Evolutionary conservation across 2,797 vertebrate genomes (phyloP), one percentile per base, ranked within the genome.

Genomic region (Synaphobranchus kaupii): DNA sequence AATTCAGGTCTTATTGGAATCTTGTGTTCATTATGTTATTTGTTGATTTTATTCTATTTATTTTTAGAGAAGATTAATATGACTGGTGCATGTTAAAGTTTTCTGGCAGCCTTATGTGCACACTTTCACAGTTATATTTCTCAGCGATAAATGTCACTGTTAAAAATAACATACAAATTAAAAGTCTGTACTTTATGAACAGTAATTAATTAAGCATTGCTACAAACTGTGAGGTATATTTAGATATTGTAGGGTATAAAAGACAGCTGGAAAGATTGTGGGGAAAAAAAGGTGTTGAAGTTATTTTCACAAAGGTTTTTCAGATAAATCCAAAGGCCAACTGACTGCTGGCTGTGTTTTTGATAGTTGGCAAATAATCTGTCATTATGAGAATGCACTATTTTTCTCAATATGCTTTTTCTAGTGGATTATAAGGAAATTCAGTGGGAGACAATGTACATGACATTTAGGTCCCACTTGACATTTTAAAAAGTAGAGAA

Each of bases 401-500:
- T 12, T 81, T 81, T 81, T 10, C 22, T 25, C 7, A 81, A 50
- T 25, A 0, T 81, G 44, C 5, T 50, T 81, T 81, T 48, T 48
- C 73, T 47, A 47, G 39, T 3, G 44, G 34, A 81, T 81, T n/a
- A 81, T 9, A 50, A 81, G 44, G 6, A 31, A n/a, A 12, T 17
- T 5, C 44, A 25, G 44, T 81, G 20, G 44, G 78, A 50, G 78
- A n/a, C 78, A 81, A 50, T 50, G 25, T 47, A n/a, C 47, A 48
- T 81, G 78, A 81, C 78, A 81, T 81, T 81, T 81, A 48, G 44
- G 20, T 47, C 39, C 39, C 20, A 48, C 76, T 80, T 80, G 76
- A 80, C 76, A 80, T 80, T 80, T 80, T 47, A 81, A 81, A 50
- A 50, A 22, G 78, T 2, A 80, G 20, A 48, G 17, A 80, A 48